Evolutionary conservation across 2,113 vertebrate genomes (phyloP).

Genomic region (Peromyscus maniculatus): DNA sequence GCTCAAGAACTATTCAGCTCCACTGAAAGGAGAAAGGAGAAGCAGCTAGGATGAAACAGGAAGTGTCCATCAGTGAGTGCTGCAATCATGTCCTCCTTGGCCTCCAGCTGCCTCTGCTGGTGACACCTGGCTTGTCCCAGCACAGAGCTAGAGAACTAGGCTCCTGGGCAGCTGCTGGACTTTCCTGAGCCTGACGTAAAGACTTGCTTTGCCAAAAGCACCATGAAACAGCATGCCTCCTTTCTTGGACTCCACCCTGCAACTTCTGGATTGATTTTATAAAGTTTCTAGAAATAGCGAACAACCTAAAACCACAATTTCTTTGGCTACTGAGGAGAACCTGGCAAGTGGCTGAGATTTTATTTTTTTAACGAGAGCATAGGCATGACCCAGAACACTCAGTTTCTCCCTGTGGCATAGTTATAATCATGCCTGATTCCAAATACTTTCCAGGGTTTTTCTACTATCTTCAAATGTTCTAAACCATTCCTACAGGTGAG

Average conservation of each 20-base stretch:
- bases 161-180: background rate
- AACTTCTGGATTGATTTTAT: conserved; percentile 71
- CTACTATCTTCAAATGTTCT: conserved; percentile 80
- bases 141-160: background rate
- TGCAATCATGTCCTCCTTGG: fast-evolving
- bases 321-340: conserved; percentile 82
- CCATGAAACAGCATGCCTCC: conserved; percentile 70
- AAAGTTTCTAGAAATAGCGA: conserved; percentile 83
- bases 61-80: fast-evolving
- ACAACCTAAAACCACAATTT: conserved; percentile 84
- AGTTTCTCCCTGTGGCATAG: conserved; percentile 79
- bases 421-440: conserved; percentile 79
- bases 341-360: conserved; percentile 80
- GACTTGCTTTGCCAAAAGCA: conserved; percentile 59
- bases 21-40: background rate
- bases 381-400: conserved; percentile 85
- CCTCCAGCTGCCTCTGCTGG: background rate
- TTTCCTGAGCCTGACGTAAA: background rate
- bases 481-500: conserved; percentile 67
- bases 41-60: background rate
- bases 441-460: conserved; percentile 88
- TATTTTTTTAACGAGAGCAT: conserved; percentile 67
- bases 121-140: background rate
- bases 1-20: background rate
- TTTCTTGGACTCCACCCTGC: conserved; percentile 30